Evolutionary conservation across 2,797 vertebrate species (phyloP).

Genomic region (Benthosema pterotum): DNA sequence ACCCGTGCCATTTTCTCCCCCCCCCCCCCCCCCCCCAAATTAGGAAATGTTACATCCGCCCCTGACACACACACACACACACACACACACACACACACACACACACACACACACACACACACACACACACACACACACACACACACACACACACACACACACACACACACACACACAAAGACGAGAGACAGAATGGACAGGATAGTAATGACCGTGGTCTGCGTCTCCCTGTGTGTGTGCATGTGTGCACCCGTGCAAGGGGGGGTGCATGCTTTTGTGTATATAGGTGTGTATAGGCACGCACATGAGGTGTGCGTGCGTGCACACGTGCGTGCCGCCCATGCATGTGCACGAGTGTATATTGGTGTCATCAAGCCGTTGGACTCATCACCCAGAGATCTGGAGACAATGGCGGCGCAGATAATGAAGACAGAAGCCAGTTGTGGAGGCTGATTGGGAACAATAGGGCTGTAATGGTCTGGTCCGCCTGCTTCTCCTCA

Average conservation of each 20-base stretch:
- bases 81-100: background rate
- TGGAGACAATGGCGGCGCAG: slow-evolving; percentile 62
- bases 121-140: background rate
- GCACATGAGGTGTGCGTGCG: slow-evolving; percentile 1
- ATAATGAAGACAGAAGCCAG: slow-evolving; percentile 59
- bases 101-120: slow-evolving; percentile 1
- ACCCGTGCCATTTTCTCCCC: too few relatives aligned
- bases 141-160: background rate
- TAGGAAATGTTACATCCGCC: too few relatives aligned
- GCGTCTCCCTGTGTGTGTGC: background rate
- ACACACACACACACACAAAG: slow-evolving; percentile 5
- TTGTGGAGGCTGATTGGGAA: slow-evolving; percentile 44
- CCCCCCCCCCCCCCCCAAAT: too few relatives aligned
- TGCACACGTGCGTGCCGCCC: slow-evolving; percentile 18
- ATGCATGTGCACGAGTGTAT: slow-evolving; percentile 9
- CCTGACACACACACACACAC: slow-evolving; percentile 10
- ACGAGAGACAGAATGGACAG: too few relatives aligned
- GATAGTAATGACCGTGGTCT: too few relatives aligned
- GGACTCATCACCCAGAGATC: slow-evolving; percentile 57
- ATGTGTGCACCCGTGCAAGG: too few relatives aligned
- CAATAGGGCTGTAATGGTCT: slow-evolving; percentile 54
- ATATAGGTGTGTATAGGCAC: slow-evolving; percentile 1
- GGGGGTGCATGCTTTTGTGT: too few relatives aligned
- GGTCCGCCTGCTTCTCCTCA: background rate
- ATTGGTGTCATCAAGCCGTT: slow-evolving; percentile 40